Evolutionary conservation across 2,888 invertebrate genomes (phyloP).

Genomic region (Drosophila mettleri): DNA sequence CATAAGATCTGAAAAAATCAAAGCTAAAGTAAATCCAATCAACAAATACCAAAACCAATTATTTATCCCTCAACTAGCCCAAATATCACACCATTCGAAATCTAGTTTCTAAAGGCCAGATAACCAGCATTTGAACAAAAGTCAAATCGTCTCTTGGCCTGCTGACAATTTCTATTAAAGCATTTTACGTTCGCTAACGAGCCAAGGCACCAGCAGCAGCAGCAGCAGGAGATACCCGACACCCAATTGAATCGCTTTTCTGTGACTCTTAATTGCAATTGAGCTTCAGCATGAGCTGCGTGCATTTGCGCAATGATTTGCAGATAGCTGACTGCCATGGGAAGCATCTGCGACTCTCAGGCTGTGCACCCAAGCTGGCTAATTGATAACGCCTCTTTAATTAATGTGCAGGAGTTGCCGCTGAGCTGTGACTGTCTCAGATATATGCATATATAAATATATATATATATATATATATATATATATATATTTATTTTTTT

Average conservation of each 20-base stretch:
- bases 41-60: constrained; percentile 40
- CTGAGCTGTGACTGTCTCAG: constrained; percentile 26
- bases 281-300: constrained; percentile 71
- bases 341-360: constrained; percentile 15
- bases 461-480: not conserved
- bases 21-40: constrained; percentile 49
- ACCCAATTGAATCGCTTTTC: constrained; percentile 44
- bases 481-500: too few relatives aligned
- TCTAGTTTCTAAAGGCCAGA: constrained; percentile 25
- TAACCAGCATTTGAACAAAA: constrained; percentile 53
- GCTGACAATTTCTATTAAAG: constrained; percentile 62
- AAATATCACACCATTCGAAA: not conserved
- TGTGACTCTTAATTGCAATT: constrained; percentile 72
- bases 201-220: constrained; percentile 21
- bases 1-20: constrained; percentile 54
- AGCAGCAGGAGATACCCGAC: constrained; percentile 11
- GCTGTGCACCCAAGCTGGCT: constrained; percentile 27
- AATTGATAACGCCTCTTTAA: constrained; percentile 73
- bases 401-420: constrained; percentile 52
- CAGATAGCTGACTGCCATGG: constrained; percentile 62
- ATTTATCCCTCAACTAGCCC: constrained; percentile 16
- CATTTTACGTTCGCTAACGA: constrained; percentile 60
- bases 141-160: constrained; percentile 24
- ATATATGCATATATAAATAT: not conserved
- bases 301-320: constrained; percentile 76